Conservation (phyloP, 2,797 vertebrate genomes). For the Takifugu rubripes region DNA sequence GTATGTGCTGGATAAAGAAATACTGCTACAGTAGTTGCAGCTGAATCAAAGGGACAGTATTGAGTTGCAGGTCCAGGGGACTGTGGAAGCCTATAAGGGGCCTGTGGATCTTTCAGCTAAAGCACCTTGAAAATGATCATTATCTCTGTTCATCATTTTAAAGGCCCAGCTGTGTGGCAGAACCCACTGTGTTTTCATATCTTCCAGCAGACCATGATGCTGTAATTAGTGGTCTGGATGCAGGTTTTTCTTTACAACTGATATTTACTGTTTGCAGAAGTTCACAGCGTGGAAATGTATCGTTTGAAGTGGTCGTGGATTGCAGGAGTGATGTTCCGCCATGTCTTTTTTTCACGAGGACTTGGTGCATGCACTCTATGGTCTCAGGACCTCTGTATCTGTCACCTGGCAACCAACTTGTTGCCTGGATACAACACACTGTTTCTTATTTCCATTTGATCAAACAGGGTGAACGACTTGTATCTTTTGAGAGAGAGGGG, state of each 20-base stretch:
- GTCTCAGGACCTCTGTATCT: slow-evolving; percentile 69
- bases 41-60: slow-evolving; percentile 35
- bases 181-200: slow-evolving; percentile 10
- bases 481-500: slow-evolving; percentile 16
- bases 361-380: slow-evolving; percentile 47
- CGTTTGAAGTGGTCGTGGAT: no score
- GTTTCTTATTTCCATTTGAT: slow-evolving; percentile 65
- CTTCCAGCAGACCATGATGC: neutral
- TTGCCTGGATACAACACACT: slow-evolving; percentile 76
- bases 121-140: slow-evolving; percentile 53
- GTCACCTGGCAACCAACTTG: slow-evolving; percentile 79
- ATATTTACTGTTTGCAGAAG: slow-evolving; percentile 15
- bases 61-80: slow-evolving; percentile 32
- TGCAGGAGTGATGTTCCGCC: slow-evolving; percentile 43
- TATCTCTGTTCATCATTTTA: slow-evolving; percentile 53
- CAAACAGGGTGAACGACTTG: slow-evolving; percentile 56
- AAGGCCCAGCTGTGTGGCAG: slow-evolving; percentile 43
- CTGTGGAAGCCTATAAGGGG: slow-evolving; percentile 40
- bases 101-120: slow-evolving; percentile 44
- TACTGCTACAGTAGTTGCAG: slow-evolving; percentile 14
- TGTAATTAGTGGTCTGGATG: slow-evolving; percentile 37
- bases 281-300: no score
- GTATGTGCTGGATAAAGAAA: no score
- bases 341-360: slow-evolving; percentile 54
- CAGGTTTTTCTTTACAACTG: slow-evolving; percentile 2